Evolutionary conservation across 2,888 invertebrate genomes (phyloP).

Genomic region (Cordylochernes scorpioides): DNA sequence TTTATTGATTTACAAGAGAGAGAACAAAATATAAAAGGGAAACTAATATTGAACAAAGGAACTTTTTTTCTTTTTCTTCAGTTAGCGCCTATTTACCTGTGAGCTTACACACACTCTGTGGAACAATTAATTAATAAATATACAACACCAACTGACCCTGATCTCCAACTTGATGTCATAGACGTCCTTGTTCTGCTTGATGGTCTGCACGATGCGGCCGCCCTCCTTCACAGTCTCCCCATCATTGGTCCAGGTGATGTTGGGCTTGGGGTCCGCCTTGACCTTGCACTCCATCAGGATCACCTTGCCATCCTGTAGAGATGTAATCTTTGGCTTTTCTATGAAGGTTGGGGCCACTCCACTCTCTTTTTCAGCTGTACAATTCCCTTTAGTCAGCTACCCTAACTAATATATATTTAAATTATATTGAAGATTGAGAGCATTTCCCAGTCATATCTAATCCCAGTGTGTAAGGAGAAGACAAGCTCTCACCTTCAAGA

Average conservation of each 20-base stretch:
- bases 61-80: too few species aligned
- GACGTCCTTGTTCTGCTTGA: conserved; percentile 13
- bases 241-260: conserved; percentile 81
- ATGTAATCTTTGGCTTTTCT: conserved; percentile 95
- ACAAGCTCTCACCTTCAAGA: conserved; percentile 22
- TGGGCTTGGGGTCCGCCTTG: conserved; percentile 67
- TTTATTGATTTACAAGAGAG: too few species aligned
- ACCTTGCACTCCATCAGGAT: conserved; percentile 88
- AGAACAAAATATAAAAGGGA: too few species aligned
- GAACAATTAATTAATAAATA: too few species aligned
- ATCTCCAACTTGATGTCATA: conserved; percentile 15
- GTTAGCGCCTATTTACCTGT: too few species aligned
- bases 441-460: too few species aligned
- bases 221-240: conserved; percentile 47
- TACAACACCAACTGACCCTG: conserved; percentile 9
- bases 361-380: conserved; percentile 9
- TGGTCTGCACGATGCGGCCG: conserved; percentile 10
- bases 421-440: background rate
- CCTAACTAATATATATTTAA: conserved; percentile 9
- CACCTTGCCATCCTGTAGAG: conserved; percentile 83
- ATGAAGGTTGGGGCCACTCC: conserved; percentile 83
- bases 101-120: too few species aligned
- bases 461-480: too few species aligned
- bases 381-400: too few species aligned
- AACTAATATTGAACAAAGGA: too few species aligned